Percentiles rank a stretch among this genome's conserved stretches.
phyloP scores from a whole-genome alignment of 2,113 vertebrate species.

The Heteronetta atricapilla region DNA sequence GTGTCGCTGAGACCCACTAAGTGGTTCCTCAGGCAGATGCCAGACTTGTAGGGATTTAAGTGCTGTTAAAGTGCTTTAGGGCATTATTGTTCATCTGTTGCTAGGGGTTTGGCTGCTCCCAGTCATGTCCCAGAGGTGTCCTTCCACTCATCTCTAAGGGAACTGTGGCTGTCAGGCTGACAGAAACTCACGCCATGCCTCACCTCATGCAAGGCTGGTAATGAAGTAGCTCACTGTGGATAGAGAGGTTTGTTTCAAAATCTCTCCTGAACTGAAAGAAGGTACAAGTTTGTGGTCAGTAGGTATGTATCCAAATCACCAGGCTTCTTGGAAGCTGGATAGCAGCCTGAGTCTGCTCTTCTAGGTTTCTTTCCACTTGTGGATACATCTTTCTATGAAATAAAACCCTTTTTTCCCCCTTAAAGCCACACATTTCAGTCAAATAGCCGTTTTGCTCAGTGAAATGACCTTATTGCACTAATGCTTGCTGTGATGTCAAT shows the following conservation, averaged over 20 bases:
- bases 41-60: background rate
- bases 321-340: background rate
- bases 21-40: background rate
- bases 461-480: background rate
- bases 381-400: background rate
- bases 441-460: background rate
- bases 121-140: background rate
- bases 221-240: background rate
- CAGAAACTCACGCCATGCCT: rapidly evolving
- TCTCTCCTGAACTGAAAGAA: background rate
- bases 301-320: background rate
- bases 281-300: background rate
- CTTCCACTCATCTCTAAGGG: background rate
- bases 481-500: background rate
- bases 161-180: background rate
- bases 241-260: background rate
- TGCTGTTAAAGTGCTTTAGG: background rate
- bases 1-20: background rate
- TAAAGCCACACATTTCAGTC: background rate
- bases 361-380: background rate
- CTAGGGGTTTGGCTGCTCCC: background rate
- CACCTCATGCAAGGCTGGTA: background rate
- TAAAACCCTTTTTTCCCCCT: background rate
- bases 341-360: background rate
- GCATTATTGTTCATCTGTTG: background rate